Base-by-base conservation (phyloP, 2,797 vertebrate genomes). In the Danio kyathit region DNA sequence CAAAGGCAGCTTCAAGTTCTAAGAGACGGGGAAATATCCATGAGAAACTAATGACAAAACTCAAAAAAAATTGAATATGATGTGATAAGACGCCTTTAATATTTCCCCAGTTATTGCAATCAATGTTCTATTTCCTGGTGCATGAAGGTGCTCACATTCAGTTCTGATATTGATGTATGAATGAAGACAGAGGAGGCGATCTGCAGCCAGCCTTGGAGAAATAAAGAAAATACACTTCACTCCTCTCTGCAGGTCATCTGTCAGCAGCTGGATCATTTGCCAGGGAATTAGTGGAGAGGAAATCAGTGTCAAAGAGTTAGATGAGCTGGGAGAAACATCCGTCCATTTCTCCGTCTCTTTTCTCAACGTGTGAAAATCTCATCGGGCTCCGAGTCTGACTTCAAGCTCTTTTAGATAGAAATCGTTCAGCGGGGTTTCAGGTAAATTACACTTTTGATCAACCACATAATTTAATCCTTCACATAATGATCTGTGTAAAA, bases 261-360 rank as follows among this genome's bases (percentile, higher is more conserved):
- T 80, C 71, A 65, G 60, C 40, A 46, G 70, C n/a, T 57, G 70
- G 78, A 80, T 80, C 78, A 80, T 80, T 80, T 80, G 49, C 48
- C 69, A 40, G 69, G 10, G 67, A 79, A 72, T 79, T 80, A 80
- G 57, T 64, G 38, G 13, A 72, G 69, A 80, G 78, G 70, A 73
- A 65, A 73, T 73, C 49, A 65, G 59, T 80, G 78, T 80, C 78
- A 57, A 65, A 65, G 49, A 65, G 70, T 73, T 56, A 54, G 69
- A 79, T 79, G 77, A 63, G 77, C 67, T 72, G 19, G 65, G 70
- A 43, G 21, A 71, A 56, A 49, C 59, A 65, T 64, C 78, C 46
- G 67, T 72, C 48, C 29, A 78, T 78, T 69, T 49, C n/a, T 78
- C 76, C 59, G 21, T 78, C 52, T 57, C 10, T 77, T 67, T 77